Evolutionary conservation across 2,888 invertebrate genomes (phyloP), one percentile per base, ranked within the genome.

Genomic region (Acleris sparsana): DNA sequence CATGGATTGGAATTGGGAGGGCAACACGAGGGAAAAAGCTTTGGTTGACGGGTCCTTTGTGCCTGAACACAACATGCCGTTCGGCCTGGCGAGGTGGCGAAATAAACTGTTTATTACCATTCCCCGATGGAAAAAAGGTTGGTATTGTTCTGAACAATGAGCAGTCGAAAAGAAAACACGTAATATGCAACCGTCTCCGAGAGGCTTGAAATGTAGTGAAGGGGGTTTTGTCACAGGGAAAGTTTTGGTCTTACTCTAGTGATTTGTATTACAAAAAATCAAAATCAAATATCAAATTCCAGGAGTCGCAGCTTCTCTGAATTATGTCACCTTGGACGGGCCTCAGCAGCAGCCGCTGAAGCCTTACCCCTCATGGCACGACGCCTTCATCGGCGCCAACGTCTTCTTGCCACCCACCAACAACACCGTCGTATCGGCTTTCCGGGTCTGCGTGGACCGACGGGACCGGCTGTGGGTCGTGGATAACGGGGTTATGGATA

Each of bases 381-480:
- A 96, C 7, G 97, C 97, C 76, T 95, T 95, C 62, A 93, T 95
- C 93, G 25, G 85, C 5, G 22, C 79, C 13, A 74, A 77, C 5
- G 80, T 79, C 0, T 77, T 82, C 1, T 73, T 16, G 69, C 89
- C n/a, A 3, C 77, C 77, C 48, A 83, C 88, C 5, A 93, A 95
- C 68, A 91, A 93, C 52, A 93, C 94, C 0, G 94, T 96, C 17
- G 92, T 96, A 6, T 96, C 95, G 25, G 94, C 95, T 1, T 96
- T 96, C 83, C 93, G 96, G 49, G 87, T 95, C 6, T 92, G 94
- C 67, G 94, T 95, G 3, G 97, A 97, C 79, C 92, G 86, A 3
- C 96, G 95, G 73, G 95, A 96, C 80, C 93, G 97, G 5, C 89
- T 97, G 25, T 97, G 97, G 97, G 95, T 96, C 0, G 93, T 96